Percentiles rank a stretch among this genome's conserved stretches.
phyloP scores from a whole-genome alignment of 2,888 invertebrate genomes.

The Tachina lurida region DNA sequence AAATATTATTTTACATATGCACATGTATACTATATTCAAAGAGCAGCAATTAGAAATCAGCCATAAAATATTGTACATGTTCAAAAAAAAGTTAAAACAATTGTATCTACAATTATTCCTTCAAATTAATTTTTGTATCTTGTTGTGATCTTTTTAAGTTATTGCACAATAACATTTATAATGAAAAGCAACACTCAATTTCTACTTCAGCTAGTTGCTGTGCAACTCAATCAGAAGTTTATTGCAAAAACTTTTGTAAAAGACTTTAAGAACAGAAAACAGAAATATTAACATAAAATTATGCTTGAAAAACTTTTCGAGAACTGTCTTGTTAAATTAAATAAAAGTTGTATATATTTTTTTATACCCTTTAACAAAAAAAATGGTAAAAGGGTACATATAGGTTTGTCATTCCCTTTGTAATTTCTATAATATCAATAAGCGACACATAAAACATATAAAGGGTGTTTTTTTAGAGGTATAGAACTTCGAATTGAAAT shows the following conservation, averaged over 20 bases:
- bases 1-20: too few relatives aligned
- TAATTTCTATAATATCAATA: too few relatives aligned
- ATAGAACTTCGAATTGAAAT: too few relatives aligned
- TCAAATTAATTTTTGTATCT: neutral
- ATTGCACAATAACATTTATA: neutral
- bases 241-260: neutral
- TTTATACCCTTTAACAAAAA: too few relatives aligned
- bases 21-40: too few relatives aligned
- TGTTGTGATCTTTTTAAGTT: neutral
- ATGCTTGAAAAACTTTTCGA: neutral
- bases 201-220: neutral
- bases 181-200: neutral
- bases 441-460: too few relatives aligned
- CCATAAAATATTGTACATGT: neutral
- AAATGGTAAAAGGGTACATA: too few relatives aligned
- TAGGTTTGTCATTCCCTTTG: too few relatives aligned
- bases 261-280: neutral
- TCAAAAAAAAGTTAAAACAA: neutral
- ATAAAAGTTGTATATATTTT: neutral
- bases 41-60: neutral
- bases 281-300: neutral
- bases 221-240: neutral
- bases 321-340: neutral
- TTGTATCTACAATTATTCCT: too few relatives aligned
- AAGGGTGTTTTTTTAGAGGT: too few relatives aligned